Conservation (phyloP, 2,797 vertebrate genomes). For the Gymnodraco acuticeps region DNA sequence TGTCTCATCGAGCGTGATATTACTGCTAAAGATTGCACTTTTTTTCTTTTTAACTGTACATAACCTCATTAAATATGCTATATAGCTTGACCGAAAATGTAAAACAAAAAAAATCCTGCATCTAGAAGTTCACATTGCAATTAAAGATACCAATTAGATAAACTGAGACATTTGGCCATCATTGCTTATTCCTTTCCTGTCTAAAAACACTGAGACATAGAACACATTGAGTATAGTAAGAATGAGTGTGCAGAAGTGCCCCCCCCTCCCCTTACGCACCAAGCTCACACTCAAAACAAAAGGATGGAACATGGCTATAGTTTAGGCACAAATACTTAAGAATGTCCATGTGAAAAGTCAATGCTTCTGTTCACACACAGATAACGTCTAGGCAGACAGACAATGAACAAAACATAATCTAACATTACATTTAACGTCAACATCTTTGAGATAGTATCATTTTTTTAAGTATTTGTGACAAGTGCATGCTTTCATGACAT, state of each 20-base stretch:
- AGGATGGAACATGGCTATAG: constrained; percentile 87
- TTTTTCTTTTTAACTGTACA: constrained; percentile 68
- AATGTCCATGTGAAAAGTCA: constrained; percentile 86
- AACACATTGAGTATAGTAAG: constrained; percentile 83
- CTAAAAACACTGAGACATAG: constrained; percentile 81
- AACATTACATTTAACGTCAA: constrained; percentile 91
- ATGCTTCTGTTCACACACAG: constrained; percentile 84
- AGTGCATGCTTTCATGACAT: constrained; percentile 89
- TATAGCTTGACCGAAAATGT: constrained; percentile 66
- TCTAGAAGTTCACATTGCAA: constrained; percentile 66
- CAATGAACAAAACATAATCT: constrained; percentile 88
- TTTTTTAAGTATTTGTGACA: constrained; percentile 87
- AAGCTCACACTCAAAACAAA: constrained; percentile 76
- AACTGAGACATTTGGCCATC: constrained; percentile 82
- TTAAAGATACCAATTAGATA: constrained; percentile 73
- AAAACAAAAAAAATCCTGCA: constrained; percentile 55
- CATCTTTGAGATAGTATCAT: constrained; percentile 85
- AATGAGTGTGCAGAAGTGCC: constrained; percentile 86
- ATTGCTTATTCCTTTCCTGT: constrained; percentile 72
- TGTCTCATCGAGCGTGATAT: constrained; percentile 71
- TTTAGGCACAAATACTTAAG: constrained; percentile 93
- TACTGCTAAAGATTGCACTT: constrained; percentile 72
- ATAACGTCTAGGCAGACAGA: constrained; percentile 85
- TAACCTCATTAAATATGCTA: constrained; percentile 67
- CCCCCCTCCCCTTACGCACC: constrained; percentile 50